Evolutionary conservation across 1,140 invertebrate species (phyloP), one percentile per base, ranked within the genome.

Genomic region (Drosophila parabipectinata): DNA sequence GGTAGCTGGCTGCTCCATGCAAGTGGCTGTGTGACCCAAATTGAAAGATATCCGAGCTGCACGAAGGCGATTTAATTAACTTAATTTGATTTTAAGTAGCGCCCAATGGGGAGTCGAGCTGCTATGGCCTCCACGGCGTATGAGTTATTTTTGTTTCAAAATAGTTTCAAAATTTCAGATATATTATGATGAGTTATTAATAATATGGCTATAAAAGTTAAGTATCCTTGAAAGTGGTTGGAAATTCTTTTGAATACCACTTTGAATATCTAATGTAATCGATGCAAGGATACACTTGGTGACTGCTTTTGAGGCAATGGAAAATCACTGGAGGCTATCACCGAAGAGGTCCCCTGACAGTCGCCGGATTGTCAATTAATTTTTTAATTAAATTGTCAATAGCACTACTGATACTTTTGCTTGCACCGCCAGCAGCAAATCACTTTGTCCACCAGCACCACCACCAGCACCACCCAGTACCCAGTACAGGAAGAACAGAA

Each of bases 61-160:
- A 51, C 52, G 59, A 74, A 26, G 48, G 24, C 52, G 69, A 73
- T 74, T 74, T 74, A 73, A 74, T 74, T 74, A 74, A 51, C 69
- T 32, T 74, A 73, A 74, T 74, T 74, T 74, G 72, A 74, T 74
- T 74, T 55, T 55, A 74, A 73, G 71, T 73, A 45, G 47, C 30
- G 51, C 51, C 47, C 67, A 57, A 30, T 14, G 32, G 52, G 52
- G 18, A 67, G 3, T 18, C 30, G 50, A 72, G 71, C 50, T 53
- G 32, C 18, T 39, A 30, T 12, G 41, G 12, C 52, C 52, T 32
- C 67, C 14, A 10, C 1, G 41, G n/a, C 41, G 41, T 44, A 44
- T 44, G 41, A 15, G 41, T 44, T 6, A 44, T 14, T 15, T 44
- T 44, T 18, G 6, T 14, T 18, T 18, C 18, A 18, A 18, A 15